A percentile compares a stretch with the other conserved stretches of the same genome.
Evolutionary conservation across 2,888 invertebrate genomes (phyloP).

Genomic region (Homarus gammarus): DNA sequence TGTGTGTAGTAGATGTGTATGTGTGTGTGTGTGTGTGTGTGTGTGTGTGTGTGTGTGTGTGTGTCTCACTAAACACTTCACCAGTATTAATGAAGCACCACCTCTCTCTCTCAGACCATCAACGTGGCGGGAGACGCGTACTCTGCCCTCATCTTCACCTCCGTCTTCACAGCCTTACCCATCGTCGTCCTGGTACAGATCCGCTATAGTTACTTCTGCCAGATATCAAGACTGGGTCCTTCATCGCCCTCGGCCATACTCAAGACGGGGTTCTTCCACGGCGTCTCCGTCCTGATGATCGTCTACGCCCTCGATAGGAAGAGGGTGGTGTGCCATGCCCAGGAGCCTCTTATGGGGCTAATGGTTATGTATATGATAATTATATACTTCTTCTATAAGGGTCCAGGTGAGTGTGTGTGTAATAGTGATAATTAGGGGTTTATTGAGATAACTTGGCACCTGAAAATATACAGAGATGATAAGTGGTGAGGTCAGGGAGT

Average conservation of each 20-base stretch:
- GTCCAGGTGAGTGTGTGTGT: conserved; percentile 64
- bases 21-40: background rate
- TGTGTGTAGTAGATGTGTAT: no score
- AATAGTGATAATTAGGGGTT: no score
- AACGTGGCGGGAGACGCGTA: conserved; percentile 69
- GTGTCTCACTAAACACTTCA: background rate
- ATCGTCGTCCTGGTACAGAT: conserved; percentile 50
- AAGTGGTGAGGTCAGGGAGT: no score
- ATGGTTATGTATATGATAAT: conserved; percentile 73
- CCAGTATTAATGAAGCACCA: no score
- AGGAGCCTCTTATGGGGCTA: conserved; percentile 74
- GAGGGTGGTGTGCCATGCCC: conserved; percentile 70
- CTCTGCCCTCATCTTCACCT: conserved; percentile 61
- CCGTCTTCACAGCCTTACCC: conserved; percentile 62
- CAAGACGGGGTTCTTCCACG: conserved; percentile 54
- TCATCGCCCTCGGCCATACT: conserved; percentile 42
- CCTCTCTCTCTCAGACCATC: conserved; percentile 47
- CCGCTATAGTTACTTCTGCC: conserved; percentile 71
- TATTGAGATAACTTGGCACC: no score
- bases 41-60: background rate
- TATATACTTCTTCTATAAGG: conserved; percentile 72
- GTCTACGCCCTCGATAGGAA: conserved; percentile 69
- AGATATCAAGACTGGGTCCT: conserved; percentile 54
- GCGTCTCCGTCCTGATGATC: conserved; percentile 53
- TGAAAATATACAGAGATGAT: no score